Evolutionary conservation across 2,888 invertebrate species (phyloP).

Genomic region (Cheilosia impressa): DNA sequence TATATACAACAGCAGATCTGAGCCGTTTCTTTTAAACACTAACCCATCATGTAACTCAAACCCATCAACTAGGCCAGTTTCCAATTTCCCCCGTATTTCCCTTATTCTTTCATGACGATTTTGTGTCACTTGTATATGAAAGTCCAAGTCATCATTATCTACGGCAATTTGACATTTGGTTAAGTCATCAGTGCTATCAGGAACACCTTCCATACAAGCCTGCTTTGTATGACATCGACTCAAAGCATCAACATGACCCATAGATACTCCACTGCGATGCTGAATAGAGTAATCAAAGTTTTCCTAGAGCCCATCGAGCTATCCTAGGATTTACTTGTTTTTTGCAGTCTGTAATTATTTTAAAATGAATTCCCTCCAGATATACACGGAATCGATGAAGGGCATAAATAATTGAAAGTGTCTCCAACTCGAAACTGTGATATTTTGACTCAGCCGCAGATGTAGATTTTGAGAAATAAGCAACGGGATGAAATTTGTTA

Average conservation of each 20-base stretch:
- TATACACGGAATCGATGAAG: conserved; percentile 77
- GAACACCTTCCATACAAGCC: neutral
- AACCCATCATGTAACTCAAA: conserved; percentile 18
- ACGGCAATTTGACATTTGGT: conserved; percentile 2
- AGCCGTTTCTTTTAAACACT: neutral
- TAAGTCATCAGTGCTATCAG: neutral
- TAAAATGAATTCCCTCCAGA: conserved; percentile 76
- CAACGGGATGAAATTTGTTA: conserved; percentile 77
- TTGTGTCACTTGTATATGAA: conserved; percentile 21
- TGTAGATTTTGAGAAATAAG: conserved; percentile 78
- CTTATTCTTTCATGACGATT: conserved; percentile 28
- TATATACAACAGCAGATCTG: conserved; percentile 16
- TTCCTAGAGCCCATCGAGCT: too few species aligned
- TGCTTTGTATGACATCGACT: conserved; percentile 24
- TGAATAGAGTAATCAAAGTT: conserved; percentile 28
- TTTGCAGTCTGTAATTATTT: conserved; percentile 77
- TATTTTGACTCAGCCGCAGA: conserved; percentile 76
- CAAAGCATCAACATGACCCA: conserved; percentile 15
- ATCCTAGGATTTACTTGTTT: too few species aligned
- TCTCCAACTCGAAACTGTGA: conserved; percentile 76
- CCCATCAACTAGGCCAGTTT: conserved; percentile 12
- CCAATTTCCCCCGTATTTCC: conserved; percentile 5
- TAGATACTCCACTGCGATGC: conserved; percentile 64
- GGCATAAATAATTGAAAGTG: conserved; percentile 76
- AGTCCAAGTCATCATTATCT: conserved; percentile 1